These are phyloP conservation scores for Oeneis ivallda DNA, from an alignment of 2,888 invertebrate species.

Conservation along the genomic window DNA sequence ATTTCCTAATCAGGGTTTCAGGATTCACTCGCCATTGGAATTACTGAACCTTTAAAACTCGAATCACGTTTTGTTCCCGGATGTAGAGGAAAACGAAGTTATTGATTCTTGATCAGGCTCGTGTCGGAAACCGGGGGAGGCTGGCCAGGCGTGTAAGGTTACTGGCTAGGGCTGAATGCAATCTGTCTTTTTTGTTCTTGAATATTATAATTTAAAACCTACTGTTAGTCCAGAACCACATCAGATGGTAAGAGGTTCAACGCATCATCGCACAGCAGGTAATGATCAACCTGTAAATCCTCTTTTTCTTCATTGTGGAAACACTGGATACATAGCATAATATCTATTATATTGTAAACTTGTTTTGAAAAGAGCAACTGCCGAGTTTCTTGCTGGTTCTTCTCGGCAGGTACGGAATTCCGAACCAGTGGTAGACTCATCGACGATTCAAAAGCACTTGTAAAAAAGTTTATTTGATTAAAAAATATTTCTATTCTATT, in stretches of 20 bases:
- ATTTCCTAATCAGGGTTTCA: constrained; percentile 15
- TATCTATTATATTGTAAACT: no score
- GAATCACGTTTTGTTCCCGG: constrained; percentile 33
- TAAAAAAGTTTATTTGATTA: no score
- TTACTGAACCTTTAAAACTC: constrained; percentile 29
- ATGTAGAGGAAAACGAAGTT: constrained; percentile 35
- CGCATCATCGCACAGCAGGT: no score
- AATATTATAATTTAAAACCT: background rate
- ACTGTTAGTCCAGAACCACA: background rate
- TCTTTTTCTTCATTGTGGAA: no score
- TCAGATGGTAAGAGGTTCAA: background rate
- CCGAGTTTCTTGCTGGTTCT: no score
- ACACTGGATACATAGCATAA: no score
- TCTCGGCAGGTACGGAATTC: no score
- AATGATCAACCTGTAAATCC: no score
- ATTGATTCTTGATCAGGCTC: constrained; percentile 38
- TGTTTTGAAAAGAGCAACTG: no score
- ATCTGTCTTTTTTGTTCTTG: background rate
- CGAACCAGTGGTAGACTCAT: no score
- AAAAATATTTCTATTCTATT: no score
- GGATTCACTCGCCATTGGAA: constrained; percentile 8
- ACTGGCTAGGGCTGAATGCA: constrained; percentile 18
- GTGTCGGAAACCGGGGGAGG: constrained; percentile 24
- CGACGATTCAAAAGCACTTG: no score
- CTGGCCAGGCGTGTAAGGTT: constrained; percentile 32